These are phyloP conservation scores for Micromys minutus DNA, from an alignment of 2,113 vertebrate genomes.

Conservation along the genomic window DNA sequence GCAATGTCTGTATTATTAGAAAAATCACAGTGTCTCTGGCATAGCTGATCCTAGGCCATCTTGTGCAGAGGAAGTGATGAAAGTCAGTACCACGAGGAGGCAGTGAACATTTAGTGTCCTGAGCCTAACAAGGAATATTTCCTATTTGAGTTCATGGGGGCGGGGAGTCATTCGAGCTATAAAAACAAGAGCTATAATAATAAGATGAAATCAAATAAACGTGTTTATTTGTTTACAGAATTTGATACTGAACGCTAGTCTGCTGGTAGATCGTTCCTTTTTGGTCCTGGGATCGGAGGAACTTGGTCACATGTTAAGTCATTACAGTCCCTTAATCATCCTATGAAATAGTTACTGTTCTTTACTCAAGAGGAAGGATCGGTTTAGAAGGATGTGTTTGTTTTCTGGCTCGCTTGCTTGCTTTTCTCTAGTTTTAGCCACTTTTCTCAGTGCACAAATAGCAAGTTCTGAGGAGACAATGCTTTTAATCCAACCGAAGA, in stretches of 20 bases:
- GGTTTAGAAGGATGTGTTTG: background rate
- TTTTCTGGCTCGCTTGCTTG: background rate
- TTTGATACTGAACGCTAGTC: slow-evolving; percentile 27
- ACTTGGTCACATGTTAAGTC: background rate
- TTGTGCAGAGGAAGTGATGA: background rate
- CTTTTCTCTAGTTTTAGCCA: background rate
- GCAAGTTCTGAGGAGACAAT: background rate
- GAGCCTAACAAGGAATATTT: background rate
- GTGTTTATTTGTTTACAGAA: background rate
- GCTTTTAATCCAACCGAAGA: slow-evolving; percentile 26
- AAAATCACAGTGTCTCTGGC: background rate
- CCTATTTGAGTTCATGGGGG: background rate
- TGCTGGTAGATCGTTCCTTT: background rate
- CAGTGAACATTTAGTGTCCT: slow-evolving; percentile 8
- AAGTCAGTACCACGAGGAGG: background rate
- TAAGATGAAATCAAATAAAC: slow-evolving; percentile 30
- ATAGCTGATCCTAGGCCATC: background rate
- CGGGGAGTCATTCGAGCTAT: slow-evolving; percentile 22
- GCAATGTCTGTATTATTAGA: background rate
- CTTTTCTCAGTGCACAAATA: slow-evolving; percentile 6
- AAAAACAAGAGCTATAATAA: background rate
- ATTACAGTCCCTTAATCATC: background rate
- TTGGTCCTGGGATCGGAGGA: slow-evolving; percentile 9
- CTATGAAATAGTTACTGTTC: background rate
- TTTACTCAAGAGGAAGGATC: background rate